A percentile compares a stretch with the other conserved stretches of the same genome.
Conservation (phyloP, 2,113 vertebrate species). For the Phalacrocorax carbo region DNA sequence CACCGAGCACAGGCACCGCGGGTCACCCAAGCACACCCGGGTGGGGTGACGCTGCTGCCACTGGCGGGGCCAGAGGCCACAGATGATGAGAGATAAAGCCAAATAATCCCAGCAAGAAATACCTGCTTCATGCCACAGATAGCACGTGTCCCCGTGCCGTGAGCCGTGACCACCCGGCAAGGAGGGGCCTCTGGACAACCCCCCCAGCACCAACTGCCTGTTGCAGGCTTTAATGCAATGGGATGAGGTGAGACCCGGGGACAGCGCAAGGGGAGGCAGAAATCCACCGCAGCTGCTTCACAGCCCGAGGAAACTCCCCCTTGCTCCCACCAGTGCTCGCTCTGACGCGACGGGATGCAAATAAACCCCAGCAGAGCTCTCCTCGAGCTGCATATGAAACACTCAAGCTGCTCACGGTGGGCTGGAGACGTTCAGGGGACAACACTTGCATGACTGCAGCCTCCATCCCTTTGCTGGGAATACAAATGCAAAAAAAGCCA, state of each 20-base stretch:
- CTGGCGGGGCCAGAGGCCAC: background rate
- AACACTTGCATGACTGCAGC: background rate
- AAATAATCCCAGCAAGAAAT: background rate
- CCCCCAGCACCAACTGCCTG: background rate
- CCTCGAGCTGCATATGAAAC: background rate
- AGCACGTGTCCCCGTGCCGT: background rate
- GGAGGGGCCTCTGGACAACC: background rate
- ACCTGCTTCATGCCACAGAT: background rate
- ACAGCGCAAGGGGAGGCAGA: background rate
- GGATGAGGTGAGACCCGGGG: background rate
- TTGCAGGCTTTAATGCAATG: background rate
- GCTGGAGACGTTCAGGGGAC: background rate
- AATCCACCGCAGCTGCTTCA: background rate
- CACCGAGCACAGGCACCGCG: rapidly evolving
- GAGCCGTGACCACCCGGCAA: rapidly evolving
- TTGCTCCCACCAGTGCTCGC: rapidly evolving
- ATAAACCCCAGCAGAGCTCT: background rate
- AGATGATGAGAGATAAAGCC: background rate
- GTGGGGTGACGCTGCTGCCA: background rate
- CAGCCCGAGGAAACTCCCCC: background rate
- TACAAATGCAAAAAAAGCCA: background rate
- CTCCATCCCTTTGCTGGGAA: background rate
- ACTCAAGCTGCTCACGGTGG: background rate
- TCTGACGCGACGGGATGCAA: background rate
- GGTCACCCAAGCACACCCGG: background rate